Conservation (phyloP, 1,140 invertebrate genomes). For the Hylyphantes graminicola region DNA sequence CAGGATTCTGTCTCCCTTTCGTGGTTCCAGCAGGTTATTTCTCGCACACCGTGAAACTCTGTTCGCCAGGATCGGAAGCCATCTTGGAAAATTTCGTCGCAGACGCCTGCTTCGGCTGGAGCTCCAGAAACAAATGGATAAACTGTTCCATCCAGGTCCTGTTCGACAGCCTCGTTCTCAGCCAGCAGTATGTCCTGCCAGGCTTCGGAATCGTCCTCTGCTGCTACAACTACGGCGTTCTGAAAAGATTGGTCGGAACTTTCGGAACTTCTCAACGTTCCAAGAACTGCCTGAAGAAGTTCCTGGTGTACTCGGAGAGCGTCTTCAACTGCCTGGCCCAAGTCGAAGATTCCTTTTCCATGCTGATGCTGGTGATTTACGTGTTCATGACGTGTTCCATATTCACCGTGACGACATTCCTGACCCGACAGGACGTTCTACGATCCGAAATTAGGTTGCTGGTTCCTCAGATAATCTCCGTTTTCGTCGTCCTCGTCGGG, state of each 20-base stretch:
- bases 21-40: too few species aligned
- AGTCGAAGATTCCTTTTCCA: conserved; percentile 5
- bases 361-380: neutral
- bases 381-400: conserved; percentile 17
- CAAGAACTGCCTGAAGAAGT: neutral
- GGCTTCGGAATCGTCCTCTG: conserved; percentile 17
- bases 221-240: neutral
- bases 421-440: neutral
- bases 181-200: conserved; percentile 6
- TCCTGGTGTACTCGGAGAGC: neutral
- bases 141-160: neutral
- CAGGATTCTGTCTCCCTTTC: too few species aligned
- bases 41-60: too few species aligned
- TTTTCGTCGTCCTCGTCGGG: neutral
- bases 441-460: neutral
- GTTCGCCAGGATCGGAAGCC: too few species aligned
- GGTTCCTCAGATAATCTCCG: neutral
- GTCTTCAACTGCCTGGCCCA: neutral
- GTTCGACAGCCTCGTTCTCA: neutral
- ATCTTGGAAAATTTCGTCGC: neutral
- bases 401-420: conserved; percentile 9
- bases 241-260: neutral
- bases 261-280: neutral
- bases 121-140: neutral
- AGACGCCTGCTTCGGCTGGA: conserved; percentile 22